Evolutionary conservation across 2,113 vertebrate genomes (phyloP), one percentile per base, ranked within the genome.

Genomic region (Indri indri): DNA sequence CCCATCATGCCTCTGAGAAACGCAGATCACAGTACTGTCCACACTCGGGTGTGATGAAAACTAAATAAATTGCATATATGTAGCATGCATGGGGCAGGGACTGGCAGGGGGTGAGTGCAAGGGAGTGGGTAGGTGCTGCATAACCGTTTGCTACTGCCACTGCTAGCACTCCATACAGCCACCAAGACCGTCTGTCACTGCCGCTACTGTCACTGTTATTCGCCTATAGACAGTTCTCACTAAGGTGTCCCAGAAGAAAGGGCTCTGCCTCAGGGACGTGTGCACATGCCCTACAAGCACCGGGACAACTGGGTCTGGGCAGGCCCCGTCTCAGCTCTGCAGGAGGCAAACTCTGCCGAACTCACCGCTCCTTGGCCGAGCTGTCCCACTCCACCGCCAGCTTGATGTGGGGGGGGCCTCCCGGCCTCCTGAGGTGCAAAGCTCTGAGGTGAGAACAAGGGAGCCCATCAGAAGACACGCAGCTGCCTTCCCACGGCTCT

Each of bases 391-490:
- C 99, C 22, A 99, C 98, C 0, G 99, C 99, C 98, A 99, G 98
- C 97, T 99, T 99, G 96, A 99, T 98, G 0, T 99, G 99, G 0
- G 99, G 99, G 14, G 99, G 99, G n/a, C 99, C 99, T 22, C 99
- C 99, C 0, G 98, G 96, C 81, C 98, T 98, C 14, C 99, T 99
- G 87, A 99, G 98, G 97, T 99, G 99, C 97, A 99, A 97, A 17
- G 99, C 99, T 97, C 99, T 99, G 37, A 37, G 11, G 40, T 94
- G 82, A 95, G 30, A 92, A 76, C 20, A 79, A 12, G 27, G 42
- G 50, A 68, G 14, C 25, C 42, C n/a, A 11, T 96, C 42, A 92
- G 92, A 40, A 83, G 91, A 54, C 42, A 4, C 1, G 0, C 9
- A 45, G 25, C 1, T 1, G 3, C 45, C 30, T 76, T 42, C 90